Evolutionary conservation across 2,888 invertebrate species (phyloP).

Genomic region (Spisula subtruncata): DNA sequence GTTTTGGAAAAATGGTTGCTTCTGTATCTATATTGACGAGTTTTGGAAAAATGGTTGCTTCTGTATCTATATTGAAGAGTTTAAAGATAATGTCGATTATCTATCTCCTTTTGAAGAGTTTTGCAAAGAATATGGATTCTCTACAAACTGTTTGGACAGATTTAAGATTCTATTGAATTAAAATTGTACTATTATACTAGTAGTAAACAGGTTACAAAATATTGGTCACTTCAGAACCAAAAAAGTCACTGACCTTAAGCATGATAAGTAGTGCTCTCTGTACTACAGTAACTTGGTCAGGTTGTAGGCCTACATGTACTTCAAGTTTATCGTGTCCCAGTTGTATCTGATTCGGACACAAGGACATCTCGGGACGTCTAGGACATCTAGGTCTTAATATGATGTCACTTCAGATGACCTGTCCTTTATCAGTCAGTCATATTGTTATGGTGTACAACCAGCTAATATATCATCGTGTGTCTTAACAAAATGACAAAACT

Average conservation of each 20-base stretch:
- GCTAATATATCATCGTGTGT: neutral
- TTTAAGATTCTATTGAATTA: too few species aligned
- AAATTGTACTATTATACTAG: too few species aligned
- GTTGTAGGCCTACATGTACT: neutral
- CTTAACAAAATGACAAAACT: neutral
- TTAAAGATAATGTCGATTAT: too few species aligned
- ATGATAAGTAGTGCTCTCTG: neutral
- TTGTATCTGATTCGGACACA: constrained; percentile 3
- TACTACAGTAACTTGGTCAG: neutral
- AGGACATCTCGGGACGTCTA: neutral
- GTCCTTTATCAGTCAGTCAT: neutral
- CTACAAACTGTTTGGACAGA: too few species aligned
- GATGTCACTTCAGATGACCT: neutral
- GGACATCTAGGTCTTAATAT: neutral
- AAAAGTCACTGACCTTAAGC: neutral
- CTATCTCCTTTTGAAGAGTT: too few species aligned
- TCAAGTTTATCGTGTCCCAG: neutral
- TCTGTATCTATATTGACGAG: too few species aligned
- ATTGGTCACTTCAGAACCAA: too few species aligned
- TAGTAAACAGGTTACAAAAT: too few species aligned
- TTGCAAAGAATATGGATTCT: too few species aligned
- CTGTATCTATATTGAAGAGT: too few species aligned
- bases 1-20: too few species aligned
- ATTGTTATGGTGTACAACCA: neutral
- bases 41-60: too few species aligned